Evolutionary conservation across 2,113 vertebrate genomes (phyloP), one percentile per base, ranked within the genome.

Genomic region (Trochalopteron elliotii): DNA sequence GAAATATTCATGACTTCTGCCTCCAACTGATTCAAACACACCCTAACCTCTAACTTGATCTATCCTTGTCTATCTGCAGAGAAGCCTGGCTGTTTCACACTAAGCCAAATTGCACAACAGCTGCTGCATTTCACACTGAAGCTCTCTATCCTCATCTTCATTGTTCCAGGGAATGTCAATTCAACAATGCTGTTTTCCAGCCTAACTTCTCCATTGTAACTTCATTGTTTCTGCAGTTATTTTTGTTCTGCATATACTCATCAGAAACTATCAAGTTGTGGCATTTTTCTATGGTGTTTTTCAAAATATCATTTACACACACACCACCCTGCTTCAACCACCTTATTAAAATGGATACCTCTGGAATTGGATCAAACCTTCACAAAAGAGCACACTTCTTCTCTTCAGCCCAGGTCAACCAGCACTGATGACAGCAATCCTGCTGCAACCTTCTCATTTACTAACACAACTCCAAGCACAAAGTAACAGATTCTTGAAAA

Each of bases 61-160:
- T 47, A 7, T 23, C 70, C 67, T 56, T 64, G 6, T 5, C 67
- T 82, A 72, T 37, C 37, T 5, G 4, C 37, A 50, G 39, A 79
- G 24, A 85, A 59, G 65, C 60, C 0, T 17, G 63, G 31, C 63
- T 69, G 45, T 65, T 93, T 39, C 42, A 86, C 78, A 23, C 49
- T 2, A 71, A 52, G 67, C 23, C 53, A 84, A 93, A 65, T 1
- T 45, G 40, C 63, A 84, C 39, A 78, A 56, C 81, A 96, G 90
- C 90, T 95, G 90, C 78, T 83, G 79, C 59, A 45, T 86, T 79
- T 97, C 82, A 94, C 71, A 86, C 49, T 44, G 71, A 83, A 87
- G 63, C 3, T 8, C 37, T 61, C 74, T 68, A 78, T 49, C 56
- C 81, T 87, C 5, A 1, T 72, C 83, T 78, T 53, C 65, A n/a